These are phyloP conservation scores for Cylloceria caligata DNA, from an alignment of 2,888 invertebrate genomes.

Conservation along the genomic window DNA sequence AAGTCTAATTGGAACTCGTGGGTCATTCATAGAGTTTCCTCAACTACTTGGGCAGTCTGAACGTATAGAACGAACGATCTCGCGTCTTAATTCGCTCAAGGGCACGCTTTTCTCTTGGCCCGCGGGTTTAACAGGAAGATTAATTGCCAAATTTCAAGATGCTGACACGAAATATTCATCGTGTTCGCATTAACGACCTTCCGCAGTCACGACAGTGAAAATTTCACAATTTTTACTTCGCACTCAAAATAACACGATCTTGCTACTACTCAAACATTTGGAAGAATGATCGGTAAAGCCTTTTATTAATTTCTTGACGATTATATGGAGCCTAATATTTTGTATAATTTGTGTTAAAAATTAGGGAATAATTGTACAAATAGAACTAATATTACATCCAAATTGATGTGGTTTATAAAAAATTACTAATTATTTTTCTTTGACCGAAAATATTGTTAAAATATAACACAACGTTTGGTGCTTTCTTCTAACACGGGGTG, in stretches of 20 bases:
- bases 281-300: background rate
- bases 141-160: constrained; percentile 44
- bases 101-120: constrained; percentile 38
- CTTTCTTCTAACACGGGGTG: constrained; percentile 10
- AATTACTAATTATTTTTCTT: background rate
- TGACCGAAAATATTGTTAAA: background rate
- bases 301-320: background rate
- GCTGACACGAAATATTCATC: constrained; percentile 35
- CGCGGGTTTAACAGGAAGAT: constrained; percentile 15
- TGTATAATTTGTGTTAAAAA: background rate
- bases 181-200: constrained; percentile 11
- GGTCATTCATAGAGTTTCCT: constrained; percentile 29
- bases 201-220: constrained; percentile 14
- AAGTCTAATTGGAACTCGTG: constrained; percentile 57
- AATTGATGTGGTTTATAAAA: background rate
- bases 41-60: constrained; percentile 17
- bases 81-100: constrained; percentile 31
- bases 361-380: background rate
- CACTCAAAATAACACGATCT: constrained; percentile 26
- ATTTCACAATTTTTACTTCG: constrained; percentile 33
- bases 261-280: background rate
- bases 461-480: background rate
- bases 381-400: background rate
- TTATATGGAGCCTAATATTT: background rate
- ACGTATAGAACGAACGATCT: background rate